Evolutionary conservation across 2,797 vertebrate genomes (phyloP).

Genomic region (Melopsittacus undulatus): DNA sequence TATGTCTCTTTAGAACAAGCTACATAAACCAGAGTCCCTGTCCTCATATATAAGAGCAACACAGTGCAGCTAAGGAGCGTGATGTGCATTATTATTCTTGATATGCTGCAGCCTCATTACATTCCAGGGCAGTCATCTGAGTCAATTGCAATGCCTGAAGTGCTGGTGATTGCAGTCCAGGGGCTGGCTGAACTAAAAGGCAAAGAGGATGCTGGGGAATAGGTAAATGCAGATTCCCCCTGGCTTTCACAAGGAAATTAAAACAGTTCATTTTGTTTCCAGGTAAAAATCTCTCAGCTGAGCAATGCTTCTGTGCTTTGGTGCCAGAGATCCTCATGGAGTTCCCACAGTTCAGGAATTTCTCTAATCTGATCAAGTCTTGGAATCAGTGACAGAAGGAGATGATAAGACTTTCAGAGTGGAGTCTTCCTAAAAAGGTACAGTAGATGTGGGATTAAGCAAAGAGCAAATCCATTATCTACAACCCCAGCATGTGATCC

Average conservation of each 20-base stretch:
- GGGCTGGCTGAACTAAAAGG: background rate
- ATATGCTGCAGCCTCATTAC: background rate
- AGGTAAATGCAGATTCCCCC: background rate
- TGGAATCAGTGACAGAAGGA: background rate
- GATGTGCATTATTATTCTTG: background rate
- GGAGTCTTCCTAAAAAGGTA: background rate
- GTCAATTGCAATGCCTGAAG: background rate
- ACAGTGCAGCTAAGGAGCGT: background rate
- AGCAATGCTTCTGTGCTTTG: background rate
- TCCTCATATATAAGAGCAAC: background rate
- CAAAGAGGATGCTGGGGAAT: background rate
- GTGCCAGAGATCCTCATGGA: background rate
- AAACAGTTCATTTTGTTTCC: background rate
- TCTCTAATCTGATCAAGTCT: background rate
- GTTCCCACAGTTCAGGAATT: background rate
- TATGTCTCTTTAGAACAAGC: background rate
- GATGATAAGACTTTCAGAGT: background rate
- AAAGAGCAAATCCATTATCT: background rate
- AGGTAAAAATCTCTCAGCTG: background rate
- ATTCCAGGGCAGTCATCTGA: background rate
- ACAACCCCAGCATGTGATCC: background rate
- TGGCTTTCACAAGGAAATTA: background rate
- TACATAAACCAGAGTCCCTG: background rate
- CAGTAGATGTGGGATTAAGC: background rate
- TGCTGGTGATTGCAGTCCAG: background rate